Percentiles rank a stretch among this genome's conserved stretches.
phyloP scores from a whole-genome alignment of 2,113 vertebrate genomes.

The Cettia cetti region DNA sequence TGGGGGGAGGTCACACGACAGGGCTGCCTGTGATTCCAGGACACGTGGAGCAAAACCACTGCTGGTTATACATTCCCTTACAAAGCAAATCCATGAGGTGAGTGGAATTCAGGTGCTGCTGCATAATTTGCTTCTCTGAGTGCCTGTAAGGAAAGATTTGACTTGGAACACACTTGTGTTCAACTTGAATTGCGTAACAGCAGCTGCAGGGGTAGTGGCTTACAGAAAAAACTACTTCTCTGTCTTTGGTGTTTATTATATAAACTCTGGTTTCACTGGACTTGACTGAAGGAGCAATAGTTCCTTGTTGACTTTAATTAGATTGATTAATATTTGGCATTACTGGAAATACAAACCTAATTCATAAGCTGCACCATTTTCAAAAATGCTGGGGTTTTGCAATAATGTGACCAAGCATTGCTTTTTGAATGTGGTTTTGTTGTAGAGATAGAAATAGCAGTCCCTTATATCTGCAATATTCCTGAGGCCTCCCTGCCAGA shows the following conservation, averaged over 20 bases:
- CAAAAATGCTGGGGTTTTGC: background rate
- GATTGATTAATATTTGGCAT: background rate
- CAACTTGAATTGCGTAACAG: background rate
- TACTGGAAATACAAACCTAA: background rate
- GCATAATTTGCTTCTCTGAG: background rate
- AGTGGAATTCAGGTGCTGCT: background rate
- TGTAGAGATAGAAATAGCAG: background rate
- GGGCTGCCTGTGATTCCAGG: background rate
- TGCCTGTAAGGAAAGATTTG: background rate
- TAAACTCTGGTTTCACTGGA: background rate
- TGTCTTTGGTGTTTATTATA: background rate
- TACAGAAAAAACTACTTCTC: background rate
- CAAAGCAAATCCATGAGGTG: background rate
- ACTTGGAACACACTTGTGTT: background rate
- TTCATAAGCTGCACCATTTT: background rate
- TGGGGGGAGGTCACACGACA: no score
- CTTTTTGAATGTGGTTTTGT: background rate
- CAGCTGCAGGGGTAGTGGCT: background rate
- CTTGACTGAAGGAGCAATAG: background rate
- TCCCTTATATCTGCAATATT: background rate
- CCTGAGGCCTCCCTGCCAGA: background rate
- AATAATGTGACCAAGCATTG: background rate
- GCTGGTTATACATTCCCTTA: background rate
- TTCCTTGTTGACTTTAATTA: background rate
- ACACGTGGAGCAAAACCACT: background rate